These are phyloP conservation scores for Tangara arthus DNA, from an alignment of 2,797 vertebrate species.

Conservation along the genomic window DNA sequence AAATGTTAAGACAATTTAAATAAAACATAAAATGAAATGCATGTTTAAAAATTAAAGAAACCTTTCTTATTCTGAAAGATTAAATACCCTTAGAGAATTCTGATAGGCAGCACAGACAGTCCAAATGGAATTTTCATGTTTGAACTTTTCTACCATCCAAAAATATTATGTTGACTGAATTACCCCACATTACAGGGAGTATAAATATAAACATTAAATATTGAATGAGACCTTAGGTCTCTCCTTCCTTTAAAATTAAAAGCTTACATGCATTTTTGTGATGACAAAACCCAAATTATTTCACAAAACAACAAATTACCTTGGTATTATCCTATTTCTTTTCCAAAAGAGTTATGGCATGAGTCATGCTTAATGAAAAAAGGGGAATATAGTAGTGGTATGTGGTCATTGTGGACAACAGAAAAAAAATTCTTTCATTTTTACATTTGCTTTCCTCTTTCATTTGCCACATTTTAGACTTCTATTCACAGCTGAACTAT, in stretches of 20 bases:
- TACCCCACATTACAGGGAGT: neutral
- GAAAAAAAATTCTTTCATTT: neutral
- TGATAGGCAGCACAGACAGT: constrained; percentile 12
- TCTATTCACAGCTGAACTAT: neutral
- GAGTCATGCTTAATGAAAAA: neutral
- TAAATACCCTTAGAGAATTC: constrained; percentile 60
- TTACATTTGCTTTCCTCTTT: neutral
- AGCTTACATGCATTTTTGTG: neutral
- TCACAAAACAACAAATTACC: neutral
- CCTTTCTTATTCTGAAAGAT: constrained; percentile 66
- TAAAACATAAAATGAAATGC: constrained; percentile 77
- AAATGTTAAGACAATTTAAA: constrained; percentile 73
- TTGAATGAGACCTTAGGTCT: constrained; percentile 30
- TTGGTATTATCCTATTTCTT: neutral
- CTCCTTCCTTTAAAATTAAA: constrained; percentile 17
- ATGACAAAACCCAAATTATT: neutral
- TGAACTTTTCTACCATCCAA: constrained; percentile 50
- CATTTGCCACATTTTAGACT: neutral
- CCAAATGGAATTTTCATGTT: constrained; percentile 69
- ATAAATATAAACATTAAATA: constrained; percentile 55
- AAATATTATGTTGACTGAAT: constrained; percentile 47
- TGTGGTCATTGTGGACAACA: neutral
- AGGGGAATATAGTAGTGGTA: neutral
- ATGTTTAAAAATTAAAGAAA: constrained; percentile 76
- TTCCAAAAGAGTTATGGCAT: neutral